Percentiles rank a stretch among this genome's conserved stretches.
Conservation (phyloP, 2,113 vertebrate species). For the Syngnathus typhle region DNA sequence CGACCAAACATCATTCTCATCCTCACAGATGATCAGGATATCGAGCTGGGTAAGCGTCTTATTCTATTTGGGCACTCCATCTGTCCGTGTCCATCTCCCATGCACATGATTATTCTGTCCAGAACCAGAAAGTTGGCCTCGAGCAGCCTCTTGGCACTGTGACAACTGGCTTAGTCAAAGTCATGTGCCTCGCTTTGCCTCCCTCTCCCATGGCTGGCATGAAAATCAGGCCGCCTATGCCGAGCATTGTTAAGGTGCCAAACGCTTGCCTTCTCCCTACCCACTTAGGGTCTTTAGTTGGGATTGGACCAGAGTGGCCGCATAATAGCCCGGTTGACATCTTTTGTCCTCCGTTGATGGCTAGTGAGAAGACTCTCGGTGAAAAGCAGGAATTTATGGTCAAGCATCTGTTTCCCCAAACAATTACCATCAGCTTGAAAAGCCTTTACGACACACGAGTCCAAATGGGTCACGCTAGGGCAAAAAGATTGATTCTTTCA, state of each 20-base stretch:
- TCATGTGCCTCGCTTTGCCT: constrained; percentile 55
- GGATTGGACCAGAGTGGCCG: constrained; percentile 64
- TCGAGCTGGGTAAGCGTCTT: constrained; percentile 84
- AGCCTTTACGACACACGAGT: constrained; percentile 48
- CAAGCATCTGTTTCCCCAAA: constrained; percentile 72
- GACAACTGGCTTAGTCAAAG: constrained; percentile 57
- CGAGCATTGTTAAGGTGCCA: constrained; percentile 62
- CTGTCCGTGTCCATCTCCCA: constrained; percentile 22
- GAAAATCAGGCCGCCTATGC: constrained; percentile 55
- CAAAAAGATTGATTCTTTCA: constrained; percentile 42
- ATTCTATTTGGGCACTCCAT: constrained; percentile 12
- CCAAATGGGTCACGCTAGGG: constrained; percentile 50
- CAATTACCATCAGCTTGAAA: constrained; percentile 61
- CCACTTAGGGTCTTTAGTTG: constrained; percentile 59
- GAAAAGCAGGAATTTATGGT: constrained; percentile 71
- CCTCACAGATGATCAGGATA: constrained; percentile 95
- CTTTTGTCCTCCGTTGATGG: constrained; percentile 63
- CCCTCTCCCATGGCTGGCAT: constrained; percentile 52
- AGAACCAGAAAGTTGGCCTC: constrained; percentile 44
- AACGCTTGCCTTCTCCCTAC: constrained; percentile 59
- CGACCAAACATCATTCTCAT: constrained; percentile 95
- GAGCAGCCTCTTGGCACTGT: constrained; percentile 52
- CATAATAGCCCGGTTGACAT: constrained; percentile 65
- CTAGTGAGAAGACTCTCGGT: constrained; percentile 56
- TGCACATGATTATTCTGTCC: constrained; percentile 29